Evolutionary conservation across 2,888 invertebrate species (phyloP), one percentile per base, ranked within the genome.

Genomic region (Andrena trimmerana): DNA sequence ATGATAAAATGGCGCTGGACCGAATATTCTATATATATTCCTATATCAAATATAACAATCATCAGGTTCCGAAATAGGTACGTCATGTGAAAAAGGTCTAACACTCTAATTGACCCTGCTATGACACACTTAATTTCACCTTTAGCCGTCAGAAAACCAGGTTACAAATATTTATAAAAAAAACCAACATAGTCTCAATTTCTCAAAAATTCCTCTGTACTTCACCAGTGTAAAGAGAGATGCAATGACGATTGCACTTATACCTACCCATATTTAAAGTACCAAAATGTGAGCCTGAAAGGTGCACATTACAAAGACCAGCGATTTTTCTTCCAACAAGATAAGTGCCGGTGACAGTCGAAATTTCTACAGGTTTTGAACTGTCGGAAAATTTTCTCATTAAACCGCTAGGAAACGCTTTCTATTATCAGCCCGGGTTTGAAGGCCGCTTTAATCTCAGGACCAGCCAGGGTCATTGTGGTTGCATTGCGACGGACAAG

Each of bases 401-500:
- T 48, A 72, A 42, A 50, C 36, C n/a, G 27, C 60, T 20, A 16
- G 68, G 24, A 50, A 42, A 65, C 31, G 48, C n/a, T 63, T 78
- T 66, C 62, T 66, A 76, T 68, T 71, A 81, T 77, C 70, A 52
- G 42, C 48, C 4, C 1, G n/a, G 42, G 62, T 71, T 75, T 42
- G 59, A 81, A 71, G 79, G 72, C 67, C 29, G 77, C 70, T 80
- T 80, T 78, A 85, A 78, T 77, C 67, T 69, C 42, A 36, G 42
- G 57, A 57, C 60, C 54, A 68, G 66, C 63, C 62, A 63, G 63
- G 73, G 65, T 75, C 79, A 77, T 77, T 81, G 66, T 42, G 75
- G 72, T 77, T 66, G 86, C 68, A 57, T 75, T 29, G 65, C 68
- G 75, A 68, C 72, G 78, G 81, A 77, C 80, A 72, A 85, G 76